A percentile compares a stretch with the other conserved stretches of the same genome.
These are phyloP conservation scores for Meteorus colon DNA, from an alignment of 2,888 invertebrate genomes.

Conservation along the genomic window DNA sequence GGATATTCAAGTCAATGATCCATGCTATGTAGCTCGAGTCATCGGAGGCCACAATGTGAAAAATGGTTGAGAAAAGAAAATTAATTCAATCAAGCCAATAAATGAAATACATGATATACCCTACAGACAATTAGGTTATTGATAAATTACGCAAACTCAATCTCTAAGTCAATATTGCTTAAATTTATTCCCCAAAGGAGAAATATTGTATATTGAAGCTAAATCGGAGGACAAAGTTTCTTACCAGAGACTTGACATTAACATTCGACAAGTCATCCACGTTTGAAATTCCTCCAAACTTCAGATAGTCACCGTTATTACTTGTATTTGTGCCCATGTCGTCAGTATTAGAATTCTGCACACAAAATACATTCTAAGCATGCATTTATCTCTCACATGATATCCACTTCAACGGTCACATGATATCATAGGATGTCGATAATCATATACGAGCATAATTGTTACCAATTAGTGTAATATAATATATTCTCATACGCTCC, in stretches of 20 bases:
- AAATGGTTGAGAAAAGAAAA: neutral
- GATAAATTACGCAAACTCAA: neutral
- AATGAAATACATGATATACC: neutral
- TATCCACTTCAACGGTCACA: neutral
- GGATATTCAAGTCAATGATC: constrained; percentile 30
- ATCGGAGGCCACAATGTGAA: neutral
- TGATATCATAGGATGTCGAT: neutral
- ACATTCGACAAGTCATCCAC: constrained; percentile 78
- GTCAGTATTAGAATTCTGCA: constrained; percentile 66
- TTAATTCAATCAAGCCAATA: neutral
- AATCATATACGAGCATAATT: neutral
- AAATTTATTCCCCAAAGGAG: neutral
- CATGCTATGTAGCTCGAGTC: constrained; percentile 21
- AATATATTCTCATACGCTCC: neutral
- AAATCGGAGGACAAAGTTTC: constrained; percentile 60
- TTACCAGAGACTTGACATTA: constrained; percentile 80
- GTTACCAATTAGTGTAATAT: no score
- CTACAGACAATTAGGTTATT: neutral
- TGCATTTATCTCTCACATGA: neutral
- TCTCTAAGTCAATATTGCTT: neutral
- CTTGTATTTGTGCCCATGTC: constrained; percentile 67
- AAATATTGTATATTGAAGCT: neutral
- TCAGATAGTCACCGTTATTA: constrained; percentile 63
- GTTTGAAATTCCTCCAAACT: constrained; percentile 69
- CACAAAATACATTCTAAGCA: constrained; percentile 50